A percentile compares a stretch with the other conserved stretches of the same genome.
phyloP scores from a whole-genome alignment of 1,140 invertebrate genomes.

The Papilio aristodemus region DNA sequence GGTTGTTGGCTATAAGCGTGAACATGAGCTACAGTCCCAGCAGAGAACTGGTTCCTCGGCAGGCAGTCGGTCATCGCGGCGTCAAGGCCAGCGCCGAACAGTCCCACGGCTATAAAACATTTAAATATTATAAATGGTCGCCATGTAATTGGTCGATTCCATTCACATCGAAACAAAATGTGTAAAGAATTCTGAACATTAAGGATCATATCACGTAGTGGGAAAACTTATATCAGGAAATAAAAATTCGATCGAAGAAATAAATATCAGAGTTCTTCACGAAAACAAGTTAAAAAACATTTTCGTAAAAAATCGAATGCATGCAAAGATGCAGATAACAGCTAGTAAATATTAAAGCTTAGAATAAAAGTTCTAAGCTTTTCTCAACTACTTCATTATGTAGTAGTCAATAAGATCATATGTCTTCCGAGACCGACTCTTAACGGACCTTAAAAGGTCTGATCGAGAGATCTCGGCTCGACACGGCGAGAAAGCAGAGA shows the following conservation, averaged over 20 bases:
- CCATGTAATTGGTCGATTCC: constrained; percentile 19
- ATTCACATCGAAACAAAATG: constrained; percentile 19
- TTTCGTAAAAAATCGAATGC: too few relatives aligned
- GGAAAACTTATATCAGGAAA: background rate
- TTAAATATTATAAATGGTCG: constrained; percentile 16
- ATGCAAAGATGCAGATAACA: too few relatives aligned
- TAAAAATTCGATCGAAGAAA: too few relatives aligned
- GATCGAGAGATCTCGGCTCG: constrained; percentile 16
- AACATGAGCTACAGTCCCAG: background rate
- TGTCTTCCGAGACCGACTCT: background rate
- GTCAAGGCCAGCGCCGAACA: constrained; percentile 14
- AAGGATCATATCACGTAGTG: background rate
- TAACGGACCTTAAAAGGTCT: background rate
- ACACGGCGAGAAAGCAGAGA: background rate
- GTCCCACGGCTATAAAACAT: constrained; percentile 19
- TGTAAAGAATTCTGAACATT: background rate
- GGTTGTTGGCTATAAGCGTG: background rate
- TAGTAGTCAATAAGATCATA: constrained; percentile 2
- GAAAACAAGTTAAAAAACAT: too few relatives aligned
- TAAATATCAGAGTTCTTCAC: too few relatives aligned
- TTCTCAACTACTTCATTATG: constrained; percentile 15
- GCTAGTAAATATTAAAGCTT: too few relatives aligned
- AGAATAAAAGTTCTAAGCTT: background rate
- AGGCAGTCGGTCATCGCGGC: constrained; percentile 16
- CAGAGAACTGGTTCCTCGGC: constrained; percentile 7